Conservation (phyloP, 2,888 invertebrate species). For the Aphidoletes aphidimyza region DNA sequence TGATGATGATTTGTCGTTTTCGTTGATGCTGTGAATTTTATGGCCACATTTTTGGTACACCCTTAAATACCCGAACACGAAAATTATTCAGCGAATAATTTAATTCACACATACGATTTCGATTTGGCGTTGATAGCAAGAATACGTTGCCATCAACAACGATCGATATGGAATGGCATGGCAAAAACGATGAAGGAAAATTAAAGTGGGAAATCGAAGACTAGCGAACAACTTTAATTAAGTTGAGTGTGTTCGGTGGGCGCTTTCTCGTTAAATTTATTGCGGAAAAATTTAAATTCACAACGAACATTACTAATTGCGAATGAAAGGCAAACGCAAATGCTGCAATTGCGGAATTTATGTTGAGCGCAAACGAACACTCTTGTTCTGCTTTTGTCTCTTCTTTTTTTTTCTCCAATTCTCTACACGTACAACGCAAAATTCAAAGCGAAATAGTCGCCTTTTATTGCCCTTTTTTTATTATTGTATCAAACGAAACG, state of each 20-base stretch:
- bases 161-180: not conserved
- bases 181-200: not conserved
- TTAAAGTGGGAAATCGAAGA: not conserved
- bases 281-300: conserved; percentile 47
- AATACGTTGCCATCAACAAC: not conserved
- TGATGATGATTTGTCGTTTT: not conserved
- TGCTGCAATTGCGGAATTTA: not conserved
- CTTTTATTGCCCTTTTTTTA: not conserved
- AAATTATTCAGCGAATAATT: not conserved
- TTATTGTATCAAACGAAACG: not conserved
- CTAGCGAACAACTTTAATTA: conserved; percentile 39
- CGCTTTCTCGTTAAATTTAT: conserved; percentile 13
- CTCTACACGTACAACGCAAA: too few relatives aligned
- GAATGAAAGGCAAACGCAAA: not conserved
- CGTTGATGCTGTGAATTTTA: not conserved
- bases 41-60: not conserved
- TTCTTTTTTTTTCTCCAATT: too few relatives aligned
- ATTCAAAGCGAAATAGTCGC: not conserved
- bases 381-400: not conserved
- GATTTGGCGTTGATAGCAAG: not conserved
- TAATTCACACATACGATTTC: not conserved
- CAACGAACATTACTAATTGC: conserved; percentile 21
- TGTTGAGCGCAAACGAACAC: not conserved
- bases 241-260: not conserved
- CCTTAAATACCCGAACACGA: too few relatives aligned